Evolutionary conservation across 2,888 invertebrate species (phyloP), one percentile per base, ranked within the genome.

Genomic region (Caradrina clavipalpis): DNA sequence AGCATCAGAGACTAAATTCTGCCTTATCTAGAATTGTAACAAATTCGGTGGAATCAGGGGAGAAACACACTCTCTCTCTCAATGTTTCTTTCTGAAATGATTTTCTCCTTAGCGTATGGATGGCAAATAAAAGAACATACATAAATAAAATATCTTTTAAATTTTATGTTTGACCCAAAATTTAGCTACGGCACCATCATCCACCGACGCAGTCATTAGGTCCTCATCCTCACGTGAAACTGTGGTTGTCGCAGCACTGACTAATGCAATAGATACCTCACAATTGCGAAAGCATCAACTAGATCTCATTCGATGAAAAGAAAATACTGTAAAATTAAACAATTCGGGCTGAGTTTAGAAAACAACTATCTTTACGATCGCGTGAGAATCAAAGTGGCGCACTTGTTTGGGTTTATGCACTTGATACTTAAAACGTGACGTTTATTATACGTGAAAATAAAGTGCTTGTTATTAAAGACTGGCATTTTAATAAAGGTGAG

Each of bases 341-440:
- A 31, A 39, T 47, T 53, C 10, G 10, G 56, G 42, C 7, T 31
- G 11, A 35, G 6, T 54, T 67, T 50, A 63, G 59, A 68, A 68
- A 64, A 67, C 57, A 58, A 35, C 15, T 67, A 63, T 47, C 45
- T 59, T 50, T 6, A 60, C 45, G 53, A 74, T 80, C 50, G 75
- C 80, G 76, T 75, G 76, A 47, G 60, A 77, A 65, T 51, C 42
- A 49, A 68, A 61, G 22, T 42, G 31, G 50, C 21, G 49, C 73
- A 73, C 39, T 60, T 67, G 59, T 73, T 76, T 59, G 35, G 11
- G 55, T 59, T 26, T 68, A 50, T 17, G 19, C 19, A 67, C 13
- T 42, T 58, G 26, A 67, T 49, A 42, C 42, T 54, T 8, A 42
- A 54, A 76, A 68, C 53, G 17, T 50, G 8, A 31, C 22, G 17